These are phyloP conservation scores for Amphiprion ocellaris DNA, from an alignment of 2,113 vertebrate genomes.

Conservation along the genomic window DNA sequence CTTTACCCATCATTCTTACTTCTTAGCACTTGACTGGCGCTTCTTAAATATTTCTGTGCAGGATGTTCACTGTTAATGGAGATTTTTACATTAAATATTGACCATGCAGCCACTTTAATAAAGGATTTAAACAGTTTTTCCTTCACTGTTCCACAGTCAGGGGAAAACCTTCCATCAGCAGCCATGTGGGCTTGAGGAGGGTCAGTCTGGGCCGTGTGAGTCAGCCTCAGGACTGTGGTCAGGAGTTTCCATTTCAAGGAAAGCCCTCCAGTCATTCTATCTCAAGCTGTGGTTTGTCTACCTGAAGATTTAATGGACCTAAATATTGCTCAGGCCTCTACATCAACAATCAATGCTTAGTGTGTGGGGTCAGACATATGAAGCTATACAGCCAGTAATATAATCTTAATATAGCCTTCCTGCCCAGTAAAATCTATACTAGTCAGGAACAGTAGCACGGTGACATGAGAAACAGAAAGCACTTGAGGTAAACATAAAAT, in stretches of 20 bases:
- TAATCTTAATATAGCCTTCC: conserved; percentile 54
- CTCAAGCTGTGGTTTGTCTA: conserved; percentile 60
- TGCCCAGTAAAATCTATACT: conserved; percentile 43
- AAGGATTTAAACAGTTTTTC: conserved; percentile 30
- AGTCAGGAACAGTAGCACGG: background rate
- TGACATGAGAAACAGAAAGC: conserved; percentile 29
- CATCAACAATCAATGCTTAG: conserved; percentile 32
- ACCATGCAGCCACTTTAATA: conserved; percentile 1
- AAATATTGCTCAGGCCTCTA: conserved; percentile 6
- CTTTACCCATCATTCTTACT: background rate
- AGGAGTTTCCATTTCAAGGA: conserved; percentile 74
- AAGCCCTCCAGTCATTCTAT: conserved; percentile 35
- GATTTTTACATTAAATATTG: conserved; percentile 47
- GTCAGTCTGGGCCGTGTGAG: conserved; percentile 3
- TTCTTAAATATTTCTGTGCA: background rate
- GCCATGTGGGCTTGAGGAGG: conserved; percentile 13
- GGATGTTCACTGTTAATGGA: background rate
- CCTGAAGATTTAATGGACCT: conserved; percentile 58
- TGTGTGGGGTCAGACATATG: conserved; percentile 28
- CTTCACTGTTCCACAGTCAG: background rate
- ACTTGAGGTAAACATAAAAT: background rate
- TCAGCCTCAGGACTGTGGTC: conserved; percentile 37
- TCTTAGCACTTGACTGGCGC: background rate
- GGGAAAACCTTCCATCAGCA: conserved; percentile 37
- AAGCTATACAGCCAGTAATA: conserved; percentile 47